Conservation (phyloP, 2,888 invertebrate genomes). For the Nasonia oneida region DNA sequence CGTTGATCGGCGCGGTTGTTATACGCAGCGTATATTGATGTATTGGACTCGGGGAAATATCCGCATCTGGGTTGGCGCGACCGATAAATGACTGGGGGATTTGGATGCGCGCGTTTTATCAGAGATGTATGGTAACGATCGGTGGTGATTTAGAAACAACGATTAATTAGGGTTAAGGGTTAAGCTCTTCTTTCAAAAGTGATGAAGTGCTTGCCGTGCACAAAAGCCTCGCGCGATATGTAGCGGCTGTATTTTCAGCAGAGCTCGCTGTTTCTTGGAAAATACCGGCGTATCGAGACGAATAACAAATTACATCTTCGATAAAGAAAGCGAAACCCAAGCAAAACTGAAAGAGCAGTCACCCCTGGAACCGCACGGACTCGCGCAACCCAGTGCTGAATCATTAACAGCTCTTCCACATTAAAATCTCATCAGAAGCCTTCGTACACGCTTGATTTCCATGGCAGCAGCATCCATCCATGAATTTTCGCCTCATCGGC, state of each 20-base stretch:
- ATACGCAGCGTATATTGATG: not conserved
- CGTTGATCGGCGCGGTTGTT: not conserved
- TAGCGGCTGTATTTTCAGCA: not conserved
- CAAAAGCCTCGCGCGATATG: not conserved
- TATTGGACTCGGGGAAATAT: constrained; percentile 7
- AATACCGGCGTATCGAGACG: not conserved
- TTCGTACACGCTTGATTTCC: not conserved
- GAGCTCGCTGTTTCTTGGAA: not conserved
- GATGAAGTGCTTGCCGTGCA: constrained; percentile 2
- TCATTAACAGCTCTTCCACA: constrained; percentile 23
- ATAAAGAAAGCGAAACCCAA: not conserved
- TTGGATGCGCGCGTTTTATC: constrained; percentile 20
- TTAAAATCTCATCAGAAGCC: constrained; percentile 47
- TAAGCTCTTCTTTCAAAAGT: constrained; percentile 21
- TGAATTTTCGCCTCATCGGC: constrained; percentile 42
- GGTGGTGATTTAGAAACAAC: constrained; percentile 42
- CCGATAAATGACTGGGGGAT: constrained; percentile 53
- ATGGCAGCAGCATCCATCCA: constrained; percentile 18
- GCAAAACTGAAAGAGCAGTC: constrained; percentile 2
- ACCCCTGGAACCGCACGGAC: not conserved
- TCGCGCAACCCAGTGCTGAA: not conserved
- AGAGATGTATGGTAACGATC: constrained; percentile 5
- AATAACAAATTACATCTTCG: not conserved
- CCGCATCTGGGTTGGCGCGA: constrained; percentile 4
- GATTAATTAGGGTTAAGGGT: constrained; percentile 42